Conservation (phyloP, 2,113 vertebrate species). For the Syrrhaptes paradoxus region DNA sequence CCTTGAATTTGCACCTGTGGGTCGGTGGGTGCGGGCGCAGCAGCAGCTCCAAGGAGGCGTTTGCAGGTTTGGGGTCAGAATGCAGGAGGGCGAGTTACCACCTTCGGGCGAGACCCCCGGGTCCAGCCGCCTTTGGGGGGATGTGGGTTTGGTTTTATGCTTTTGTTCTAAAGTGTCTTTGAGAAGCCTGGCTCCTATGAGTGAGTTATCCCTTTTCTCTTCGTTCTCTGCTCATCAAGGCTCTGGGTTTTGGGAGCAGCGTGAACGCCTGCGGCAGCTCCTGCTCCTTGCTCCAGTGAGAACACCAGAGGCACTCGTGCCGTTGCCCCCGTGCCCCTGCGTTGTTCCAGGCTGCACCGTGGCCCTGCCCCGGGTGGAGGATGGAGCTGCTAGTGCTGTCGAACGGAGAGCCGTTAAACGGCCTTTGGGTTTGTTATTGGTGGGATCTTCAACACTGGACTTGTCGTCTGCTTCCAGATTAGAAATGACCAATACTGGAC, state of each 20-base stretch:
- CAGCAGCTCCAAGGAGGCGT: not conserved
- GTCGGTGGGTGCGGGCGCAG: not conserved
- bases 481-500: not conserved
- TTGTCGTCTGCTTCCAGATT: not conserved
- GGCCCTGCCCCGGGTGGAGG: not conserved
- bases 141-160: not conserved
- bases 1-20: not conserved
- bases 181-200: not conserved
- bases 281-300: not conserved
- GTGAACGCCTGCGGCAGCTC: not conserved
- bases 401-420: not conserved
- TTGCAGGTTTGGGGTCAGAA: not conserved
- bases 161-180: not conserved
- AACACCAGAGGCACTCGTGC: rapidly evolving
- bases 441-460: not conserved
- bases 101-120: not conserved
- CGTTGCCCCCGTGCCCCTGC: rapidly evolving
- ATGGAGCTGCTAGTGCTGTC: not conserved
- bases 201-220: not conserved
- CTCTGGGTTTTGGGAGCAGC: not conserved
- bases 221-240: not conserved
- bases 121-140: not conserved
- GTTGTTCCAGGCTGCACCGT: rapidly evolving
- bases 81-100: not conserved
- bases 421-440: not conserved